Evolutionary conservation across 2,113 vertebrate genomes (phyloP).

Genomic region (Anthoscopus minutus): DNA sequence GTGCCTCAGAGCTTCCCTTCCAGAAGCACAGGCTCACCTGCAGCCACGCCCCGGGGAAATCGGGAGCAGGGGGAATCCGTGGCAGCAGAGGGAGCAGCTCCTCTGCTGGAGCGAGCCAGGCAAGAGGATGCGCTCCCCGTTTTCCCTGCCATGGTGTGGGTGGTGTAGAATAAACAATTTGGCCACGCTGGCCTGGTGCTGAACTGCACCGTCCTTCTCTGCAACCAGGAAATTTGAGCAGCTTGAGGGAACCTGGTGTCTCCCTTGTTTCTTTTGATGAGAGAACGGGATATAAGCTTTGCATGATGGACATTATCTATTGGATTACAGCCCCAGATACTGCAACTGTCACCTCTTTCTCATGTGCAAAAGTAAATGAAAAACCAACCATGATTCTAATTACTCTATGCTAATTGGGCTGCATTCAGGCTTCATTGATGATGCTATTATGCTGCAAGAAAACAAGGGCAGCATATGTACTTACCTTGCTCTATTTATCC

Average conservation of each 20-base stretch:
- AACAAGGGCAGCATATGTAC: slow-evolving; percentile 51
- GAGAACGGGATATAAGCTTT: background rate
- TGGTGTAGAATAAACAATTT: background rate
- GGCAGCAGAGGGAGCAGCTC: background rate
- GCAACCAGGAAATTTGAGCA: background rate
- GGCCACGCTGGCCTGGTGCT: background rate
- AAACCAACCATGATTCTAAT: slow-evolving; percentile 44
- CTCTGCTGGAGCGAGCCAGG: background rate
- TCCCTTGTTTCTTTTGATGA: background rate
- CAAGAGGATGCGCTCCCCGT: fast-evolving
- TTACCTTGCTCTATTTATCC: slow-evolving; percentile 45
- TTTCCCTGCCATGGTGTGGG: background rate
- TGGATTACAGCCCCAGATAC: background rate
- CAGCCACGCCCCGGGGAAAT: background rate
- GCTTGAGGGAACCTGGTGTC: background rate
- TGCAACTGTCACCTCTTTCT: background rate
- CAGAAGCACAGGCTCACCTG: background rate
- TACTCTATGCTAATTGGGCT: slow-evolving; percentile 48
- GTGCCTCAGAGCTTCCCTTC: background rate
- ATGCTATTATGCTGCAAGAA: slow-evolving; percentile 49
- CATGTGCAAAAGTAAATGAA: slow-evolving; percentile 2
- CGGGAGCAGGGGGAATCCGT: background rate
- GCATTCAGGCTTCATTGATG: slow-evolving; percentile 59
- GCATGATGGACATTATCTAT: background rate
- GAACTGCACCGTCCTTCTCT: background rate